phyloP scores from a whole-genome alignment of 2,888 invertebrate species.

The Halictus quadricinctus region DNA sequence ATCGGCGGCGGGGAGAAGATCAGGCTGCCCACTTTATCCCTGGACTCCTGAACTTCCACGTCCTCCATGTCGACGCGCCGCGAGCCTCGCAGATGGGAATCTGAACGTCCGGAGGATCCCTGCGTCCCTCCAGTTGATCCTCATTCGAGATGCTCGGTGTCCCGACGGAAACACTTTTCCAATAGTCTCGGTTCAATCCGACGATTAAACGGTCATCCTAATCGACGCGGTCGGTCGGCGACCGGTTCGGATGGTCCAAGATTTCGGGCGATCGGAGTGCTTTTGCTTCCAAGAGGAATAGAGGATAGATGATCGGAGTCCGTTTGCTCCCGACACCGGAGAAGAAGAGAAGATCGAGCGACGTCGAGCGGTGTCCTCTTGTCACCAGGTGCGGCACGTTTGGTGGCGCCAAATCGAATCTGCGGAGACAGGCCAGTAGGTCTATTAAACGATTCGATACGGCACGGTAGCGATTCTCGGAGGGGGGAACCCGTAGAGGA shows the following conservation, averaged over 20 bases:
- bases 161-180: background rate
- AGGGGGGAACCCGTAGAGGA: too few relatives aligned
- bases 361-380: constrained; percentile 5
- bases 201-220: constrained; percentile 6
- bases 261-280: background rate
- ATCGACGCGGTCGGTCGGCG: background rate
- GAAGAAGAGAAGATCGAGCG: background rate
- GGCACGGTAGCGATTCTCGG: constrained; percentile 18
- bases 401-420: constrained; percentile 48
- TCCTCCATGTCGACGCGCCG: constrained; percentile 73
- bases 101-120: background rate
- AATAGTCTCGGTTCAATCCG: background rate
- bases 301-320: too few relatives aligned
- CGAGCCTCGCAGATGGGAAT: background rate
- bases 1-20: constrained; percentile 82
- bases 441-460: constrained; percentile 58
- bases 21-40: constrained; percentile 79
- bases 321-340: background rate
- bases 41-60: constrained; percentile 77
- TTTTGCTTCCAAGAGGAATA: background rate
- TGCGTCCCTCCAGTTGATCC: constrained; percentile 16
- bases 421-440: constrained; percentile 35
- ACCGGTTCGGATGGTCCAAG: background rate
- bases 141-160: constrained; percentile 27
- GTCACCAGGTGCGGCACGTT: constrained; percentile 41